Conservation (phyloP, 37 sponge, comb jelly and placozoan species). For the Ianthella basta region DNA sequence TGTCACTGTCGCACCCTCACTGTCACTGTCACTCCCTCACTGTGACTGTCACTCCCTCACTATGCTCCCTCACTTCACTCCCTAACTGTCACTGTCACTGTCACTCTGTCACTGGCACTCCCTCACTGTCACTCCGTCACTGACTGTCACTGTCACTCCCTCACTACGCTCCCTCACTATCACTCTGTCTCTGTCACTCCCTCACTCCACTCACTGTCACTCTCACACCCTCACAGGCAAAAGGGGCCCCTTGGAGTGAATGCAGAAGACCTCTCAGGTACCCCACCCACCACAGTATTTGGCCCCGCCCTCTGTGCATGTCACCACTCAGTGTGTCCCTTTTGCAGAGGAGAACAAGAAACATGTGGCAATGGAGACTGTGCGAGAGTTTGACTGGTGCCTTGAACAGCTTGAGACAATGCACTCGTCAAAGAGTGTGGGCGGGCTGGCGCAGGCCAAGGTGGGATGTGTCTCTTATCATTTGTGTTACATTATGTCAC, state of each 20-base stretch:
- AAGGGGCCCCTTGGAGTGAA: too few relatives aligned
- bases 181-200: constrained; percentile 10
- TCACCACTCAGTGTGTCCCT: too few relatives aligned
- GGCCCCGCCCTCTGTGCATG: too few relatives aligned
- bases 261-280: too few relatives aligned
- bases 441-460: constrained; percentile 86
- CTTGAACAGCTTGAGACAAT: constrained; percentile 82
- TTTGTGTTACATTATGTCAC: not conserved
- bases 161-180: not conserved
- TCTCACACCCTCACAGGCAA: not conserved
- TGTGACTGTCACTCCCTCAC: too few relatives aligned
- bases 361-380: constrained; percentile 52
- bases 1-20: too few relatives aligned
- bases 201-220: not conserved
- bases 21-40: too few relatives aligned
- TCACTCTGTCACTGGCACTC: too few relatives aligned
- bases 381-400: constrained; percentile 86
- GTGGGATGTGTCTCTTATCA: not conserved
- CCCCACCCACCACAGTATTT: not conserved
- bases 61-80: too few relatives aligned
- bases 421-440: constrained; percentile 82
- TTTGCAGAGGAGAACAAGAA: constrained; percentile 28
- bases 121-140: too few relatives aligned
- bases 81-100: too few relatives aligned
- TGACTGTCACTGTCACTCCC: not conserved